phyloP scores from a whole-genome alignment of 2,113 vertebrate genomes.

The Varanus salvator region DNA sequence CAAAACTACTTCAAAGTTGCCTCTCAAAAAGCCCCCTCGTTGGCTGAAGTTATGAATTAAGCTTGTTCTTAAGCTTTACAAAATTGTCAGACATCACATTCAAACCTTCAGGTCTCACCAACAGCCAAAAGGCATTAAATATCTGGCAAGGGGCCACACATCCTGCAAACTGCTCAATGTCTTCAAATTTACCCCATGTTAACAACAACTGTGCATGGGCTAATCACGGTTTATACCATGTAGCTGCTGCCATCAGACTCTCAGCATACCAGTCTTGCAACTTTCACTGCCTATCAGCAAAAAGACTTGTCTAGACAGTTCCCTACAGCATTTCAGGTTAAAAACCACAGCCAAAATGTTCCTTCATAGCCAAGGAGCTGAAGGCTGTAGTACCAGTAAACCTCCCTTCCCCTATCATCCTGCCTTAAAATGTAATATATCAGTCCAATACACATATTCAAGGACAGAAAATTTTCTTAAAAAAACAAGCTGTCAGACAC shows the following conservation, averaged over 20 bases:
- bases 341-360: constrained; percentile 29
- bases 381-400: too few species aligned
- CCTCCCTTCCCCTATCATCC: neutral
- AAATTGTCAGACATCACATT: neutral
- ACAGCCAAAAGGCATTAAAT: neutral
- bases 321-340: neutral
- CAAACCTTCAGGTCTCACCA: neutral
- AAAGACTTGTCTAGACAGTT: constrained; percentile 33
- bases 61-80: neutral
- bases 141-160: neutral
- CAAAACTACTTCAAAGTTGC: neutral
- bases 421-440: neutral
- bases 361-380: neutral
- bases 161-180: neutral
- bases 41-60: neutral
- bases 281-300: neutral
- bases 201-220: neutral
- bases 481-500: neutral
- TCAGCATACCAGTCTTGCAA: constrained; percentile 52
- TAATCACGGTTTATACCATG: constrained; percentile 4
- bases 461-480: neutral
- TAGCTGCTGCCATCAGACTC: constrained; percentile 36
- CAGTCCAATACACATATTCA: neutral
- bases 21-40: neutral
- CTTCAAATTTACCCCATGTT: constrained; percentile 1